phyloP scores from a whole-genome alignment of 1,140 invertebrate genomes.

The Drosophila bocqueti region DNA sequence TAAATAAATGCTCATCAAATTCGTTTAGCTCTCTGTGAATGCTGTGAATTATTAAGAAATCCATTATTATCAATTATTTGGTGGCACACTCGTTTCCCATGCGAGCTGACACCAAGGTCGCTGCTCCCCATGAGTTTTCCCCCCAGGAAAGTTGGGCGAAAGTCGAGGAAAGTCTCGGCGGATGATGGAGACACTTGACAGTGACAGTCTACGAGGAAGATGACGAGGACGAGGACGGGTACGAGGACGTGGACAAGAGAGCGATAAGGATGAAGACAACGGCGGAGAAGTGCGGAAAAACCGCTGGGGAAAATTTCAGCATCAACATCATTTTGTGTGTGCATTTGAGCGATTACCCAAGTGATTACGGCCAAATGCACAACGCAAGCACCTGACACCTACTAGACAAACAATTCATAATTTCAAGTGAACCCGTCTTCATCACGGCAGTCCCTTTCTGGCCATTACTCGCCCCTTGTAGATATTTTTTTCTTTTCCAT shows the following conservation, averaged over 20 bases:
- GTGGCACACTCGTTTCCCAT: constrained; percentile 29
- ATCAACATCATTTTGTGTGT: constrained; percentile 56
- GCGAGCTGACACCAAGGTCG: constrained; percentile 42
- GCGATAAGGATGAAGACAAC: constrained; percentile 9
- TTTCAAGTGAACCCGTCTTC: constrained; percentile 48
- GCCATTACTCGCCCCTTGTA: constrained; percentile 1
- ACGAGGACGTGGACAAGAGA: neutral
- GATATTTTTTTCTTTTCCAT: neutral
- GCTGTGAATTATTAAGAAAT: constrained; percentile 39
- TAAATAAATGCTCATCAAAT: constrained; percentile 23
- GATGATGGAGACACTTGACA: constrained; percentile 45
- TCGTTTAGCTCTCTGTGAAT: constrained; percentile 7
- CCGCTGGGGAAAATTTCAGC: constrained; percentile 42
- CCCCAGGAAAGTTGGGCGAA: constrained; percentile 4
- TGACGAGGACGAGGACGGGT: neutral
- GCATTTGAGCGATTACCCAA: constrained; percentile 59
- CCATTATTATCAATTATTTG: constrained; percentile 53
- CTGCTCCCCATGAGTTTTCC: constrained; percentile 4
- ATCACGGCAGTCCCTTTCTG: constrained; percentile 24
- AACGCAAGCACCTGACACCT: constrained; percentile 57
- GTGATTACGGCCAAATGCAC: constrained; percentile 57
- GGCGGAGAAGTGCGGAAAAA: constrained; percentile 21
- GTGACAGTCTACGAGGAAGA: constrained; percentile 28
- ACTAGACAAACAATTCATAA: constrained; percentile 61
- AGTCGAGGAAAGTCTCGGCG: constrained; percentile 26